These are phyloP conservation scores for Leptogaster cylindrica DNA, from an alignment of 2,888 invertebrate species.

Conservation along the genomic window DNA sequence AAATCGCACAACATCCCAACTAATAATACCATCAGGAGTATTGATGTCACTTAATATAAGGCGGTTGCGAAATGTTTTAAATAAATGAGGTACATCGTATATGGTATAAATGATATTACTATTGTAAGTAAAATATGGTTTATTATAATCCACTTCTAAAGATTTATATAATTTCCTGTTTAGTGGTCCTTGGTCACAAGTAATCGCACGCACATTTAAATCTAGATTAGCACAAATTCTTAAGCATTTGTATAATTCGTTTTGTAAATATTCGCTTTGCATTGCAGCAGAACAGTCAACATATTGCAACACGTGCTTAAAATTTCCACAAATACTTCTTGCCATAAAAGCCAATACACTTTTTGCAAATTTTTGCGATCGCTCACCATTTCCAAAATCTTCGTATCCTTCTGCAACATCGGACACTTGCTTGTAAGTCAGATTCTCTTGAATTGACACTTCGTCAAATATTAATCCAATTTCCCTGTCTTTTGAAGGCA, in stretches of 20 bases:
- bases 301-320: constrained; percentile 7
- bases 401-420: neutral
- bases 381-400: constrained; percentile 1
- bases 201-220: neutral
- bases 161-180: constrained; percentile 9
- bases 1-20: constrained; percentile 30
- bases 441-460: neutral
- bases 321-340: constrained; percentile 13
- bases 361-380: neutral
- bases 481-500: neutral
- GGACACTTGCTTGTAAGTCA: neutral
- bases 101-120: constrained; percentile 9
- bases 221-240: neutral
- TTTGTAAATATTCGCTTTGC: neutral
- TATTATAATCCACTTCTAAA: neutral
- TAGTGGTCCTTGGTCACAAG: constrained; percentile 32
- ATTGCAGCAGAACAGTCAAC: neutral
- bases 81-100: constrained; percentile 13
- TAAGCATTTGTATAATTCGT: neutral
- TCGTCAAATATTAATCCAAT: neutral
- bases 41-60: neutral
- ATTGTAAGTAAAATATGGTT: neutral
- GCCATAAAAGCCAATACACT: neutral
- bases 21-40: constrained; percentile 26
- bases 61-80: constrained; percentile 28